Evolutionary conservation across 2,888 invertebrate species (phyloP).

Genomic region (Enchytraeus crypticus): DNA sequence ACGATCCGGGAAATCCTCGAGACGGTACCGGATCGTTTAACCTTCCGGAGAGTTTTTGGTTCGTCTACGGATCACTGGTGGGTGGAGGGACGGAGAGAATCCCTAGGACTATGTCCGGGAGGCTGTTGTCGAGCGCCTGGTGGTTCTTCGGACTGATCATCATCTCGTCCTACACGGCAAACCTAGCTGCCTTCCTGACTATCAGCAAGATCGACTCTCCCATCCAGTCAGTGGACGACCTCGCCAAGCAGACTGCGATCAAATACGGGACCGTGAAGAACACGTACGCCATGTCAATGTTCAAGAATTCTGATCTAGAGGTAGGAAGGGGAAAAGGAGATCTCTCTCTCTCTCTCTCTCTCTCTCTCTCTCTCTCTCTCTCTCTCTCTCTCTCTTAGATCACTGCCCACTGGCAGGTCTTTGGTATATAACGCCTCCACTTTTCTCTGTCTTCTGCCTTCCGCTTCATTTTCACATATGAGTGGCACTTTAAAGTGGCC

Average conservation of each 20-base stretch:
- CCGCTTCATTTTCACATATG: too few species aligned
- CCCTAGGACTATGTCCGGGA: conserved; percentile 26
- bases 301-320: conserved; percentile 42
- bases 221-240: conserved; percentile 41
- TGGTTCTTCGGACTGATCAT: conserved; percentile 46
- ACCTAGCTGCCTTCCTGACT: conserved; percentile 44
- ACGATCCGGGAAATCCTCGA: conserved; percentile 23
- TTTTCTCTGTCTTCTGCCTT: too few species aligned
- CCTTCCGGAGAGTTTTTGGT: conserved; percentile 43
- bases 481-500: too few species aligned
- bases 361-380: too few species aligned
- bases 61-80: conserved; percentile 42
- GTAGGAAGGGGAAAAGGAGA: too few species aligned
- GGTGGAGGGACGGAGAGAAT: conserved; percentile 31
- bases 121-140: conserved; percentile 44
- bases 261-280: conserved; percentile 44
- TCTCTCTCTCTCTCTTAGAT: too few species aligned
- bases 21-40: conserved; percentile 19
- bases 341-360: too few species aligned
- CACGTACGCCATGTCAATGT: conserved; percentile 43
- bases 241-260: conserved; percentile 35
- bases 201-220: conserved; percentile 46
- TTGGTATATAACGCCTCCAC: too few species aligned
- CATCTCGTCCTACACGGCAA: conserved; percentile 46
- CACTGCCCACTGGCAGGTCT: too few species aligned